Evolutionary conservation across 2,888 invertebrate genomes (phyloP), one percentile per base, ranked within the genome.

Genomic region (Petrolisthes manimaculis): DNA sequence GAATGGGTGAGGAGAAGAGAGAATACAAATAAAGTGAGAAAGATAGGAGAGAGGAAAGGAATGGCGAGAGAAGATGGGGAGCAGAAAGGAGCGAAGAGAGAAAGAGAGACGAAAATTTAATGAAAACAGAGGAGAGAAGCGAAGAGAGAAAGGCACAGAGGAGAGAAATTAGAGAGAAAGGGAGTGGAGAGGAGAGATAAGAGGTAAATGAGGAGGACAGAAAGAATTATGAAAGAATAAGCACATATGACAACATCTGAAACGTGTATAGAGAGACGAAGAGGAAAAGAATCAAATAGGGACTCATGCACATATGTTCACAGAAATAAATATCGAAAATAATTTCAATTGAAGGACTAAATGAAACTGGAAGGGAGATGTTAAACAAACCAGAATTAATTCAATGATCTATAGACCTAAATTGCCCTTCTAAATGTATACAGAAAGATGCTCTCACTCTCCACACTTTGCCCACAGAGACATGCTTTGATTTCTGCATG

Each of bases 151-250:
- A 37, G 37, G 37, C 1, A 3, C 2, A 18, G 67, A 67, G 14
- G 18, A 18, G 18, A 18, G 67, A 18, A 67, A 18, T 14, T 55
- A 81, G 51, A 81, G 81, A 81, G 51, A 81, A 55, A 81, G 54
- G 54, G 81, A 81, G 54, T n/a, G 81, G 0, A 14, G 21, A 14
- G 54, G 81, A 67, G 83, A 83, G 4, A 8, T 24, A 21, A 51
- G 67, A 18, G 67, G 83, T 24, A 24, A 69, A 51, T 67, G 61
- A 69, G 61, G n/a, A 51, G 67, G 83, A 83, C 24, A 69, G 61
- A 83, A 51, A 14, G 67, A 83, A 51, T 24, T 8, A 69, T 24
- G 67, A 24, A 69, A 69, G 51, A 21, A 83, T 21, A 24, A 37
- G 18, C 21, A 61, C 14, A 83, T 4, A 67, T 56, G 51, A 67